Base-by-base conservation (phyloP, 2,113 vertebrate species). In the Phylloscopus trochilus region DNA sequence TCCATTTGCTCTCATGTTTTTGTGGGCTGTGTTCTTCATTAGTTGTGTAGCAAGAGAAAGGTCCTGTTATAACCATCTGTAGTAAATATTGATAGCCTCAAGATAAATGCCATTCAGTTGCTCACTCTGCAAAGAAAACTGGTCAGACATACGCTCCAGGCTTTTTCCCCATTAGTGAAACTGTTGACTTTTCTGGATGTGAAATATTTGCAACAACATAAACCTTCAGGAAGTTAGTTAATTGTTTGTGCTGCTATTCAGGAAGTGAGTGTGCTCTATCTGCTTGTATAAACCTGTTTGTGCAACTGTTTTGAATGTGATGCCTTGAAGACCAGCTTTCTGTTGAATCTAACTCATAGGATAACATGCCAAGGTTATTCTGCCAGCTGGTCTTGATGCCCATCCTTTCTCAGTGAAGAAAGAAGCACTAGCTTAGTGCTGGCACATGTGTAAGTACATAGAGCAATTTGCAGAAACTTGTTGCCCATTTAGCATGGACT, bases 121-220 rank as follows among this genome's bases (percentile, higher is more conserved):
- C 28, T 47, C 49, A 21, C 21, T 47, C 37, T 90, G 30, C 33
- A 78, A 15, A 75, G 78, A 68, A 78, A 51, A 79, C 35, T 6
- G 3, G 35, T 83, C 67, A 60, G 35, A 49, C 27, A 10, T 60
- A 17, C 11, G 81, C 44, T 91, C 52, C 72, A 55, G 26, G 84
- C 53, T 60, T 92, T 91, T 90, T 91, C 72, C 67, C 73, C 43
- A 27, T 88, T 67, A 73, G 53, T 64, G 46, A 80, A 94, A 41
- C 69, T 75, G 46, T 74, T 96, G 69, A 94, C 80, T 89, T 95
- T 95, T 95, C 19, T 58, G 70, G n/a, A 89, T 72, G 23, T 37
- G 59, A 87, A 92, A 83, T 72, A 58, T 33, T 84, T 87, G n/a
- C 64, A 92, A 69, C 5, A 30, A 68, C 20, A 23, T 41, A 83